phyloP scores from a whole-genome alignment of 2,888 invertebrate species.

The Teinopalpus imperialis region DNA sequence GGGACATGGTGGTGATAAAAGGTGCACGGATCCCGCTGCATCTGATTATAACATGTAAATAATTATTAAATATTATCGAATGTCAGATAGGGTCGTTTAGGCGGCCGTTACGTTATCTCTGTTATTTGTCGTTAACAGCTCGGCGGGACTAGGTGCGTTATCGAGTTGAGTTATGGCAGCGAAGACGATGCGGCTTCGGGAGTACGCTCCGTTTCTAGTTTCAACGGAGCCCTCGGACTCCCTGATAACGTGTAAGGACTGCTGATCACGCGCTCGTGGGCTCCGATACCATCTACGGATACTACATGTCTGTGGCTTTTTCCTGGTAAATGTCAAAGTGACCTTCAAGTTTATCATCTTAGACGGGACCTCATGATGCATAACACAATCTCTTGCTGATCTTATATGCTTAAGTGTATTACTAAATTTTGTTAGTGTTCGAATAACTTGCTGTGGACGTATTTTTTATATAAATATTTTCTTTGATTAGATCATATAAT shows the following conservation, averaged over 20 bases:
- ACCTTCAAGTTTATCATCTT: background rate
- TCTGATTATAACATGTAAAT: conserved; percentile 77
- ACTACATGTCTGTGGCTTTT: background rate
- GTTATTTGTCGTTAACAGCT: conserved; percentile 78
- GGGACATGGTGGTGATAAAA: conserved; percentile 53
- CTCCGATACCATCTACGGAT: conserved; percentile 36
- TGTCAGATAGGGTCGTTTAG: conserved; percentile 74
- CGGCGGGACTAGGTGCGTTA: conserved; percentile 60
- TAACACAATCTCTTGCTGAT: no score
- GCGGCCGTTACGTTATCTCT: conserved; percentile 72
- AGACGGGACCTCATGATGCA: no score
- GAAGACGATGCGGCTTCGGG: conserved; percentile 43
- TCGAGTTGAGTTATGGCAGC: conserved; percentile 73
- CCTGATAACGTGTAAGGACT: conserved; percentile 50
- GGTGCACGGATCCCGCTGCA: conserved; percentile 60
- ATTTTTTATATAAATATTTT: no score
- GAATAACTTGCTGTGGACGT: no score
- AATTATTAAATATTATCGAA: conserved; percentile 79
- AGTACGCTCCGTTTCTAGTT: conserved; percentile 52
- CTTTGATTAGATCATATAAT: no score
- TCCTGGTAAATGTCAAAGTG: background rate
- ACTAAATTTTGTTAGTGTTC: no score
- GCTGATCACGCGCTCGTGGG: conserved; percentile 40
- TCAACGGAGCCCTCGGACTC: conserved; percentile 52
- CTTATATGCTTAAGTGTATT: no score